These are phyloP conservation scores for Cyclina sinensis DNA, from an alignment of 1,140 invertebrate genomes.

Conservation along the genomic window DNA sequence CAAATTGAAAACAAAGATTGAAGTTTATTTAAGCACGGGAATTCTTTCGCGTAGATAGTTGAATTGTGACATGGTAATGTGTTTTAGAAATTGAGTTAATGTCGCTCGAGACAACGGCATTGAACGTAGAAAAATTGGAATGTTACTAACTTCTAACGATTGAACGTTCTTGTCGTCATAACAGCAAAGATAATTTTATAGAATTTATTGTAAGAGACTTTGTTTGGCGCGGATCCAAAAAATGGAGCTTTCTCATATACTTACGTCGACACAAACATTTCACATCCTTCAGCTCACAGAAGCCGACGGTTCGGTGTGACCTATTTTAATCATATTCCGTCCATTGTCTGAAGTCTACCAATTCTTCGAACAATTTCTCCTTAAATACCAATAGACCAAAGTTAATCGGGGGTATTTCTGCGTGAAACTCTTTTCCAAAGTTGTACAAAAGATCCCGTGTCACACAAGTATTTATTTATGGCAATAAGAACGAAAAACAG, in stretches of 20 bases:
- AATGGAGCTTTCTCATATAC: not conserved
- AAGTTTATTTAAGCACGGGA: not conserved
- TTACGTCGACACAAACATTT: not conserved
- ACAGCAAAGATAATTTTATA: not conserved
- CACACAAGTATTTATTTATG: too few relatives aligned
- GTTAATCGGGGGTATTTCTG: too few relatives aligned
- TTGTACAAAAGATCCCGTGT: too few relatives aligned
- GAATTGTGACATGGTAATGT: not conserved
- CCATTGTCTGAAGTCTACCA: too few relatives aligned
- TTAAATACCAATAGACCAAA: too few relatives aligned
- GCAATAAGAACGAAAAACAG: too few relatives aligned
- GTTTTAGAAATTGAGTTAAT: constrained; percentile 17
- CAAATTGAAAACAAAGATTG: too few relatives aligned
- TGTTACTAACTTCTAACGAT: not conserved
- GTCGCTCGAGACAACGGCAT: not conserved
- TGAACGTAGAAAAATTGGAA: not conserved
- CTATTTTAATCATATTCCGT: too few relatives aligned
- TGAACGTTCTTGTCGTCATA: not conserved
- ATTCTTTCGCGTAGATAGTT: not conserved
- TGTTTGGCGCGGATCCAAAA: not conserved
- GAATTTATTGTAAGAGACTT: not conserved
- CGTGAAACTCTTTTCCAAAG: too few relatives aligned
- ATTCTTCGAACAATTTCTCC: too few relatives aligned
- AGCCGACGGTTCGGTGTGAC: not conserved
- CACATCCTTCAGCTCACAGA: not conserved